phyloP scores from a whole-genome alignment of 1,140 invertebrate genomes.

The Leptinotarsa texana region DNA sequence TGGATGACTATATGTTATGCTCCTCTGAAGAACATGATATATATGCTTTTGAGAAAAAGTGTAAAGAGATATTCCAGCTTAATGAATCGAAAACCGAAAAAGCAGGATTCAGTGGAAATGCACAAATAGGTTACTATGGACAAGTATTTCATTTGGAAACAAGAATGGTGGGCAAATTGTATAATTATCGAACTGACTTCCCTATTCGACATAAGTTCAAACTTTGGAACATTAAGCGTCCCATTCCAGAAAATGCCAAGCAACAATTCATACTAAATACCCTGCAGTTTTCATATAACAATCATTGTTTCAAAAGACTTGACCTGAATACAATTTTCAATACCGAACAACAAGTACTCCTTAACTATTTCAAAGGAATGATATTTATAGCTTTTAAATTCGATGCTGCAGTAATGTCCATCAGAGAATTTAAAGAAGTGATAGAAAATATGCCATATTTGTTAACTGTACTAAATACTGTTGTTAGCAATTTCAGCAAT shows the following conservation, averaged over 20 bases:
- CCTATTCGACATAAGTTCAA: slow-evolving; percentile 30
- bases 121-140: slow-evolving; percentile 24
- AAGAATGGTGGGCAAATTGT: slow-evolving; percentile 22
- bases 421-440: slow-evolving; percentile 15
- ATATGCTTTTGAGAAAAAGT: not conserved
- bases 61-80: slow-evolving; percentile 4
- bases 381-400: slow-evolving; percentile 31
- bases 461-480: not conserved
- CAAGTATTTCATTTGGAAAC: slow-evolving; percentile 29
- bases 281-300: slow-evolving; percentile 17
- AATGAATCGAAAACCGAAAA: slow-evolving; percentile 24
- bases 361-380: slow-evolving; percentile 32
- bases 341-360: slow-evolving; percentile 14
- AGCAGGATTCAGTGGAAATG: not conserved
- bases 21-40: slow-evolving; percentile 7
- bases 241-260: not conserved
- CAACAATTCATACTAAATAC: slow-evolving; percentile 8
- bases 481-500: slow-evolving; percentile 5
- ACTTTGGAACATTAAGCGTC: slow-evolving; percentile 27
- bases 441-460: slow-evolving; percentile 14
- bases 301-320: slow-evolving; percentile 30
- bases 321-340: slow-evolving; percentile 28
- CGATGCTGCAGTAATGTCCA: slow-evolving; percentile 25
- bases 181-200: not conserved
- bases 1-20: slow-evolving; percentile 34